Evolutionary conservation across 1,140 invertebrate species (phyloP).

Genomic region (Drosophila navojoa): DNA sequence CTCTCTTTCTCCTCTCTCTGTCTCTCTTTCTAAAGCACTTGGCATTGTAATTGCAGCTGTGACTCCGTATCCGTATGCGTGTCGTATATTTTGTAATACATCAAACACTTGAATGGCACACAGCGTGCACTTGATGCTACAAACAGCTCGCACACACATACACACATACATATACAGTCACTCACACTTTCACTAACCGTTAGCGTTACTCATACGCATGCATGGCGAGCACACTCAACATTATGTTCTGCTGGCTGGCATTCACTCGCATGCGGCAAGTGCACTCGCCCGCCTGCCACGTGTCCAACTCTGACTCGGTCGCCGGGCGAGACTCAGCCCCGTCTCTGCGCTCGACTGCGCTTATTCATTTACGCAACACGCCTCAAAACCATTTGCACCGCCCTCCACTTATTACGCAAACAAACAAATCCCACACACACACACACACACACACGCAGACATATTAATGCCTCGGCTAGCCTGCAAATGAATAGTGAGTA

Average conservation of each 20-base stretch:
- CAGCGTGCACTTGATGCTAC: conserved; percentile 55
- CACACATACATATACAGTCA: conserved; percentile 7
- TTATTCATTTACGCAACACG: conserved; percentile 78
- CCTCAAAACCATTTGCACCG: conserved; percentile 48
- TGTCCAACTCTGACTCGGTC: conserved; percentile 49
- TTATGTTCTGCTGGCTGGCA: conserved; percentile 50
- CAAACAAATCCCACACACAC: conserved; percentile 29
- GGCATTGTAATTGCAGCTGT: conserved; percentile 74
- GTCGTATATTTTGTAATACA: conserved; percentile 76
- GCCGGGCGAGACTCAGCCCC: conserved; percentile 21
- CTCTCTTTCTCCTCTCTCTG: conserved; percentile 24
- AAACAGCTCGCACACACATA: conserved; percentile 19
- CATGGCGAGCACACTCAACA: conserved; percentile 73
- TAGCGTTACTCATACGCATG: conserved; percentile 77
- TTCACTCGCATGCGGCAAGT: conserved; percentile 54
- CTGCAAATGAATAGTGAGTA: conserved; percentile 75
- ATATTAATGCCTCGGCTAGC: conserved; percentile 36
- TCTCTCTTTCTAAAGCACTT: conserved; percentile 55
- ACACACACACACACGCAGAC: conserved; percentile 23
- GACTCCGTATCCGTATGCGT: conserved; percentile 49
- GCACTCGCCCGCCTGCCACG: conserved; percentile 53
- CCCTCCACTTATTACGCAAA: conserved; percentile 57
- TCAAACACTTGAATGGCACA: conserved; percentile 69
- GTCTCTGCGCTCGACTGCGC: conserved; percentile 43
- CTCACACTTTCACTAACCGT: conserved; percentile 20